Conservation (phyloP, 2,113 vertebrate genomes). For the Eulacestoma nigropectus region DNA sequence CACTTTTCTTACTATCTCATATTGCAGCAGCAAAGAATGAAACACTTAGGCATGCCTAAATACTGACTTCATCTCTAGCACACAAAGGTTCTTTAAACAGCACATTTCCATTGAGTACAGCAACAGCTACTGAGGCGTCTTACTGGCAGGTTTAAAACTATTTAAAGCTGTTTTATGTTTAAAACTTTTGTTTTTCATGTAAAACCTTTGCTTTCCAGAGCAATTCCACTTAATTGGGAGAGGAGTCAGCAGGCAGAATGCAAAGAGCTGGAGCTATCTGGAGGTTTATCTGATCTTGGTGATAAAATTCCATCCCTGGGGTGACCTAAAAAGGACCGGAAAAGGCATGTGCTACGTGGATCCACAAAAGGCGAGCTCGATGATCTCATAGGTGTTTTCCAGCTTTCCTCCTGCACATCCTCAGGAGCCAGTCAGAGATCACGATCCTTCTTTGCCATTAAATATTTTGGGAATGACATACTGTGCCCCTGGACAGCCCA, state of each 20-base stretch:
- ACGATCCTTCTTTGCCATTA: conserved; percentile 10
- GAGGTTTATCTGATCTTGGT: conserved; percentile 33
- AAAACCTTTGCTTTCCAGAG: neutral
- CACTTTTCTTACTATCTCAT: neutral
- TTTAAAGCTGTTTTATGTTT: neutral
- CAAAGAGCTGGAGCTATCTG: neutral
- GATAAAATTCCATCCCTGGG: conserved; percentile 53
- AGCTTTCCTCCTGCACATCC: neutral
- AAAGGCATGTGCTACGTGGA: conserved; percentile 25
- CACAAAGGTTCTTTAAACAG: neutral
- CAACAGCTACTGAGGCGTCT: neutral
- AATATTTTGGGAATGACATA: conserved; percentile 49
- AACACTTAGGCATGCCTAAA: conserved; percentile 1
- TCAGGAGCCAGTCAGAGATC: conserved; percentile 13
- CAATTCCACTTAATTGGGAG: neutral
- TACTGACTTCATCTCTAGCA: neutral
- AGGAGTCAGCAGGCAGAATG: neutral
- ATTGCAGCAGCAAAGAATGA: conserved; percentile 34
- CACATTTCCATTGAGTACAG: neutral
- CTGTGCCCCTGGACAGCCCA: neutral
- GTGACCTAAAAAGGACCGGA: conserved; percentile 59
- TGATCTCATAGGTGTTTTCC: conserved; percentile 59
- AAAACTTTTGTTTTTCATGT: neutral
- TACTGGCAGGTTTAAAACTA: neutral
- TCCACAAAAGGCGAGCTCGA: neutral